Conservation (phyloP, 2,888 invertebrate genomes). For the Machimus rusticus region DNA sequence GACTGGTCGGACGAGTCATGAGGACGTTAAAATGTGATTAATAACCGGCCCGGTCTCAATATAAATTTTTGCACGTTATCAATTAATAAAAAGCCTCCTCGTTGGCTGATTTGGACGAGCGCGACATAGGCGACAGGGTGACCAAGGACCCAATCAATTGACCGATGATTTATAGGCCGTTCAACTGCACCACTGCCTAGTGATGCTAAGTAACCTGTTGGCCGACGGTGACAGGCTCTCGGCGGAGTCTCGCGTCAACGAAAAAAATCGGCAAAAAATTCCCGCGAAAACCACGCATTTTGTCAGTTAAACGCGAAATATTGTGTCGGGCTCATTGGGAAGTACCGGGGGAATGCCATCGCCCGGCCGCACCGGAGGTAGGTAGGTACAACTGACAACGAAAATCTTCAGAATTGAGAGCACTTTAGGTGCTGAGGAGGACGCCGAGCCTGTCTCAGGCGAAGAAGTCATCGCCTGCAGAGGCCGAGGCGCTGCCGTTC, state of each 20-base stretch:
- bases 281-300: constrained; percentile 26
- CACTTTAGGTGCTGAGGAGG: not conserved
- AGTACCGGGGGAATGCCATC: not conserved
- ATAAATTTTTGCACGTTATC: constrained; percentile 43
- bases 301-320: constrained; percentile 39
- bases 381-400: constrained; percentile 17
- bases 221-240: constrained; percentile 30
- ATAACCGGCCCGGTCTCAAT: not conserved
- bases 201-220: constrained; percentile 39
- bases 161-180: constrained; percentile 39
- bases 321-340: constrained; percentile 36
- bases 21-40: constrained; percentile 40
- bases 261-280: constrained; percentile 9
- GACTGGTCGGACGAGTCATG: constrained; percentile 20
- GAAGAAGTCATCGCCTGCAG: not conserved
- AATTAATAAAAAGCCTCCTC: constrained; percentile 43
- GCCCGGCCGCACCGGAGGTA: constrained; percentile 13
- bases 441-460: not conserved
- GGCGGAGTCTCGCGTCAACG: not conserved
- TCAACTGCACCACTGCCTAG: not conserved
- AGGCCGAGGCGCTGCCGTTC: not conserved
- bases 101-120: constrained; percentile 30
- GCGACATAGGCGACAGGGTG: constrained; percentile 11
- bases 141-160: constrained; percentile 40
- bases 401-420: constrained; percentile 14